Percentiles rank a stretch among this genome's conserved stretches.
phyloP scores from a whole-genome alignment of 2,113 vertebrate genomes.

The Antigone vipio region DNA sequence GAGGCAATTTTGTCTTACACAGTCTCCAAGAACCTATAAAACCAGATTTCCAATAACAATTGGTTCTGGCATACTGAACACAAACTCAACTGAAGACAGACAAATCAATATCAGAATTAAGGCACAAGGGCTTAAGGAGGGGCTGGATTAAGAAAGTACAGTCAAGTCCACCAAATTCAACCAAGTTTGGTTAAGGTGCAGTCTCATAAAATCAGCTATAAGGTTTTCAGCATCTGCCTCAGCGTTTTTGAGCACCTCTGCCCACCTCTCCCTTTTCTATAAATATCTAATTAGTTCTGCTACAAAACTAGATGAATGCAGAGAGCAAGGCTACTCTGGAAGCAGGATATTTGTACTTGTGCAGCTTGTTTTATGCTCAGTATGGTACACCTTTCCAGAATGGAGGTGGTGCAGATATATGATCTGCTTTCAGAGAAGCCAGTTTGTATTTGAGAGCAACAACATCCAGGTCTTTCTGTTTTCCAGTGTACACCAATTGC shows the following conservation, averaged over 20 bases:
- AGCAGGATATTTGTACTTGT: not conserved
- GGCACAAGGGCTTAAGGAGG: not conserved
- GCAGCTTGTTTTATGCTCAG: not conserved
- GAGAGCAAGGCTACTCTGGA: not conserved
- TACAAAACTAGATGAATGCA: not conserved
- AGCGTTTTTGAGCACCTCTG: not conserved
- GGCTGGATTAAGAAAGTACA: not conserved
- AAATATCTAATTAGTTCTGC: not conserved
- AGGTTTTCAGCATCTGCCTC: not conserved
- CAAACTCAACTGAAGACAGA: not conserved
- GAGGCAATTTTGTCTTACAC: not conserved
- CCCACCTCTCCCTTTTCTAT: not conserved
- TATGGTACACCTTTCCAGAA: not conserved
- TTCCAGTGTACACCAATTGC: not conserved
- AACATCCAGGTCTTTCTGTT: not conserved
- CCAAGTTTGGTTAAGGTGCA: not conserved
- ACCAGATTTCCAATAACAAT: not conserved
- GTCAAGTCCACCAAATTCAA: not conserved
- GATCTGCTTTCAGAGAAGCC: not conserved
- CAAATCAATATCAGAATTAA: not conserved
- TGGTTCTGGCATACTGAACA: not conserved
- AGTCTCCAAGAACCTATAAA: not conserved
- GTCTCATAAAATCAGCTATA: not conserved
- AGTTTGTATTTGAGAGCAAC: not conserved
- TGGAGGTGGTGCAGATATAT: not conserved